Base-by-base conservation (phyloP, 2,797 vertebrate species). In the Pseudopleuronectes americanus region DNA sequence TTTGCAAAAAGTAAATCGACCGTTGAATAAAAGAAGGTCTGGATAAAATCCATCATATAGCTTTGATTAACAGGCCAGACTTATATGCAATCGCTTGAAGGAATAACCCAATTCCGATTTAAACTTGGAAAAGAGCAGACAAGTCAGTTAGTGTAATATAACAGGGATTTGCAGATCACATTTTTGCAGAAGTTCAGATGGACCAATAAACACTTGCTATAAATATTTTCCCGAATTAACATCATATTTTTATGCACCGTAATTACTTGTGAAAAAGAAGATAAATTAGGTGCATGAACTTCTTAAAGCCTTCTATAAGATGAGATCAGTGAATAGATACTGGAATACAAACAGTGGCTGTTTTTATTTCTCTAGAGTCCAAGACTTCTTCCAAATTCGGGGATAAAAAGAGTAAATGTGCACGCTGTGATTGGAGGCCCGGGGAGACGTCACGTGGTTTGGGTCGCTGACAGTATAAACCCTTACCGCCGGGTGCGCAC, bases 391-490 rank as follows among this genome's bases (percentile, higher is more conserved):
- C n/a, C 57, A 48, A 76, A 84, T 76, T 71, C 61, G 26, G 51
- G 48, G 48, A 73, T 64, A 66, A 74, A 81, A 87, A 76, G 77
- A 92, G 85, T 85, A 89, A 93, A 56, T 81, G 51, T 89, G 33
- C 85, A 92, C 90, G 91, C 88, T 82, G 93, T 94, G 95, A 94
- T 92, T 94, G 94, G 95, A 94, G 84, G 91, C 89, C 89, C 85
- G 86, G 86, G 75, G 88, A 90, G 88, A 91, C 86, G 80, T 99
- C 96, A 97, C 96, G 97, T 97, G 97, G 93, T 91, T 81, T 92
- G 92, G 95, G 94, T 95, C 95, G 85, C 75, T 91, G 89, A 91
- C 92, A 89, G 89, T 77, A 83, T 94, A 96, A 96, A 96, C 94
- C 94, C 92, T 84, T 80, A 89, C 90, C 94, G 94, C 90, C 87